These are phyloP conservation scores for Siniperca undulata DNA, from an alignment of 2,797 vertebrate species.

Conservation along the genomic window DNA sequence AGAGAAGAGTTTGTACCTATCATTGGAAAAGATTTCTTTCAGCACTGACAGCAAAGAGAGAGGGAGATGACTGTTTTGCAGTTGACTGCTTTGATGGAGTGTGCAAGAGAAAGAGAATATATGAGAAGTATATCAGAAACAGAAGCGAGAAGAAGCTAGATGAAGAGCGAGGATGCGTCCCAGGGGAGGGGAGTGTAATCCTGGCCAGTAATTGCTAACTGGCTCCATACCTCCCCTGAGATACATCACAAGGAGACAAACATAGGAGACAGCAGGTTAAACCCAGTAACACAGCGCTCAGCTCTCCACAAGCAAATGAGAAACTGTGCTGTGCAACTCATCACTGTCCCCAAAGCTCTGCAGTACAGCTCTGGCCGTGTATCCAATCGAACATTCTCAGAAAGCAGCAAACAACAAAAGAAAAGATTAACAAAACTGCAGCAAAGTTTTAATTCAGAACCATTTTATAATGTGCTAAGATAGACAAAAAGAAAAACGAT, in stretches of 20 bases:
- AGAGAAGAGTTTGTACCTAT: slow-evolving; percentile 7
- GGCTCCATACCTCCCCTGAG: slow-evolving; percentile 67
- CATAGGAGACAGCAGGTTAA: slow-evolving; percentile 72
- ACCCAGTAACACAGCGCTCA: slow-evolving; percentile 57
- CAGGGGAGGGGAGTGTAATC: slow-evolving; percentile 58
- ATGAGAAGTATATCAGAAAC: slow-evolving; percentile 45
- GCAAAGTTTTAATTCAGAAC: slow-evolving; percentile 47
- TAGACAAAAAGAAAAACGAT: slow-evolving; percentile 35
- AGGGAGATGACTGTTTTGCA: slow-evolving; percentile 8
- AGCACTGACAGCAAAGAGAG: slow-evolving; percentile 21
- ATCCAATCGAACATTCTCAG: slow-evolving; percentile 52
- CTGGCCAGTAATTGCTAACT: slow-evolving; percentile 77
- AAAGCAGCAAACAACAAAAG: slow-evolving; percentile 57
- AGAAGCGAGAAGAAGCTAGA: slow-evolving; percentile 40
- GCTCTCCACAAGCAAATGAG: slow-evolving; percentile 72
- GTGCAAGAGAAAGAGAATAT: slow-evolving; percentile 33
- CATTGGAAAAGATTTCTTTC: slow-evolving; percentile 12
- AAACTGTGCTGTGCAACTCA: slow-evolving; percentile 71
- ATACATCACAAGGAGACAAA: slow-evolving; percentile 70
- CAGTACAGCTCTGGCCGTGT: slow-evolving; percentile 52
- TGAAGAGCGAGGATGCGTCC: slow-evolving; percentile 51
- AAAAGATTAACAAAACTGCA: slow-evolving; percentile 49
- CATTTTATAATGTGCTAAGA: slow-evolving; percentile 31
- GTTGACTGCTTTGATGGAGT: slow-evolving; percentile 30
- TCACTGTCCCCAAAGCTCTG: slow-evolving; percentile 74